Conservation (phyloP, 2,113 vertebrate species). For the Phrynosoma blainvillii region DNA sequence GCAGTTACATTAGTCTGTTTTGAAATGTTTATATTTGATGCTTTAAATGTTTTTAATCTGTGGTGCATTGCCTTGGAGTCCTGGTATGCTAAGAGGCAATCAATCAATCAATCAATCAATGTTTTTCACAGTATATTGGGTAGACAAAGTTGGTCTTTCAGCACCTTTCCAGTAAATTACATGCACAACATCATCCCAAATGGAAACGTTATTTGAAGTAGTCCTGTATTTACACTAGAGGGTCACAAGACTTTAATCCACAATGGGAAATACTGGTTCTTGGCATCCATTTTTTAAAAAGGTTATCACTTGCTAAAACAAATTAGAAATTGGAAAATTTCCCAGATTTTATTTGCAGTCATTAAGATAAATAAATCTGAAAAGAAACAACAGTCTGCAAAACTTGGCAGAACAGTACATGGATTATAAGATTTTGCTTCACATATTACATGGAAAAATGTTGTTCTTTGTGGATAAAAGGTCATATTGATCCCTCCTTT, state of each 20-base stretch:
- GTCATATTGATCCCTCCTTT: neutral
- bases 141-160: neutral
- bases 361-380: neutral
- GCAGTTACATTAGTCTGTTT: no score
- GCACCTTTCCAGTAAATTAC: neutral
- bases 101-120: neutral
- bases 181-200: neutral
- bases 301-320: neutral
- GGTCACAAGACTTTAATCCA: neutral
- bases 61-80: no score
- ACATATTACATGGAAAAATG: neutral
- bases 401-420: accelerated
- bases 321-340: neutral
- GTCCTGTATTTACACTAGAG: neutral
- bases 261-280: neutral
- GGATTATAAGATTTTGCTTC: neutral
- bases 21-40: no score
- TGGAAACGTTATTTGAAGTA: neutral
- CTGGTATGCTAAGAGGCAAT: no score
- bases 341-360: neutral
- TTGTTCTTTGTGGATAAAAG: neutral
- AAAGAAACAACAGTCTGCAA: neutral
- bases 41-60: no score
- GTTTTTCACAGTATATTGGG: neutral
- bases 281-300: neutral